These are phyloP conservation scores for Dryobota labecula DNA, from an alignment of 2,888 invertebrate genomes.

Conservation along the genomic window DNA sequence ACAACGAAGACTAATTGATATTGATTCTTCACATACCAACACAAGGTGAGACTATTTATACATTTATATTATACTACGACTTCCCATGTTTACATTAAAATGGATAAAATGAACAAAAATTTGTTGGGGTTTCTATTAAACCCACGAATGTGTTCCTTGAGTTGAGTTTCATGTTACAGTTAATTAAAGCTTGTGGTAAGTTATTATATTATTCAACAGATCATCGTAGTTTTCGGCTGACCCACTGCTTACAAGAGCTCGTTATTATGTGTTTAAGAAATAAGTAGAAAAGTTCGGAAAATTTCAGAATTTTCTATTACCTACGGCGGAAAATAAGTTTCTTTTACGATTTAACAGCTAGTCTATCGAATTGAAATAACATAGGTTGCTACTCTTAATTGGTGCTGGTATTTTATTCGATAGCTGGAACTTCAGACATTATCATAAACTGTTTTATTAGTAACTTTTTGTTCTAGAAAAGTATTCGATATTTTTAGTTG, in stretches of 20 bases:
- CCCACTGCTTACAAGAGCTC: neutral
- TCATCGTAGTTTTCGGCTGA: slow-evolving; percentile 31
- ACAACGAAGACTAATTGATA: slow-evolving; percentile 77
- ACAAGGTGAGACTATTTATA: slow-evolving; percentile 75
- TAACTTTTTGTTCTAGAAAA: slow-evolving; percentile 10
- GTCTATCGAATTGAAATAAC: neutral
- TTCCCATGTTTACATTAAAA: slow-evolving; percentile 42
- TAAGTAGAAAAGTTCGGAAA: slow-evolving; percentile 14
- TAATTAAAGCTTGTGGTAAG: slow-evolving; percentile 49
- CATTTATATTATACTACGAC: slow-evolving; percentile 39
- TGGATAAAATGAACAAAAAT: slow-evolving; percentile 20
- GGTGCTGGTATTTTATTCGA: neutral
- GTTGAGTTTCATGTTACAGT: slow-evolving; percentile 43
- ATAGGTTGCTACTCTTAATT: neutral
- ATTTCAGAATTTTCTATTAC: neutral
- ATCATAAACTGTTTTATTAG: neutral
- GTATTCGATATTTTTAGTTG: neutral
- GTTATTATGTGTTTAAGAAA: slow-evolving; percentile 9
- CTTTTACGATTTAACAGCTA: neutral
- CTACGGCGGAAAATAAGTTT: slow-evolving; percentile 5
- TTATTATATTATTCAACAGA: slow-evolving; percentile 54
- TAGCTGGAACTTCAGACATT: neutral
- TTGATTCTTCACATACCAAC: slow-evolving; percentile 71
- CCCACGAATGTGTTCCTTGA: slow-evolving; percentile 14
- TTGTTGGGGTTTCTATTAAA: neutral